Evolutionary conservation across 1,140 invertebrate genomes (phyloP).

Genomic region (Rhopalosiphum padi): DNA sequence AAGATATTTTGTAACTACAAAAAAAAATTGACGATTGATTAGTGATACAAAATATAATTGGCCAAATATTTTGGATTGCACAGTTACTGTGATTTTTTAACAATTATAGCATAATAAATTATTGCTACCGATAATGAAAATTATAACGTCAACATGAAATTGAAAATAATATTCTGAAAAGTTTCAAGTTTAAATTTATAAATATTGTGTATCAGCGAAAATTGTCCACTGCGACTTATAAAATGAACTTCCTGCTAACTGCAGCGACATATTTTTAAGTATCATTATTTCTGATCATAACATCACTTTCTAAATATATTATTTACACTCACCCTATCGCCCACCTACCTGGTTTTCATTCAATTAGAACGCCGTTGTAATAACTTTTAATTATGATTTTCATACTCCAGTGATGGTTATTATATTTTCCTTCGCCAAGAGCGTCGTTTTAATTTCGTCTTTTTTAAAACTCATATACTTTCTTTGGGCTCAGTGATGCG

Average conservation of each 20-base stretch:
- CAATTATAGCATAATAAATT: no score
- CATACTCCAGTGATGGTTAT: neutral
- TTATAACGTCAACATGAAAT: no score
- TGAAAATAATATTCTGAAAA: no score
- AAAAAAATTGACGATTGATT: no score
- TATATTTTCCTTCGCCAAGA: neutral
- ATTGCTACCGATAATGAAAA: no score
- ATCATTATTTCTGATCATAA: neutral
- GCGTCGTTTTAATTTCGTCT: neutral
- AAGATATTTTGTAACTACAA: no score
- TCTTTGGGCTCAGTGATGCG: neutral
- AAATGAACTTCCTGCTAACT: neutral
- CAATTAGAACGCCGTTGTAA: neutral
- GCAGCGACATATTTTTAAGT: neutral
- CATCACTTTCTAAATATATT: neutral
- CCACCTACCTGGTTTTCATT: neutral
- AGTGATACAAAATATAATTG: no score
- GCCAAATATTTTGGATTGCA: neutral
- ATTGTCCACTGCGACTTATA: neutral
- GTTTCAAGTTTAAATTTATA: no score
- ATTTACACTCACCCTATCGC: neutral
- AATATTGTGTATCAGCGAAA: neutral
- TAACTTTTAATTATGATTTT: slow-evolving; percentile 13
- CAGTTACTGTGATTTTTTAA: no score
- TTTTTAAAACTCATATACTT: neutral